These are phyloP conservation scores for Drosophila pallidifrons DNA, from an alignment of 1,140 invertebrate genomes.

Conservation along the genomic window DNA sequence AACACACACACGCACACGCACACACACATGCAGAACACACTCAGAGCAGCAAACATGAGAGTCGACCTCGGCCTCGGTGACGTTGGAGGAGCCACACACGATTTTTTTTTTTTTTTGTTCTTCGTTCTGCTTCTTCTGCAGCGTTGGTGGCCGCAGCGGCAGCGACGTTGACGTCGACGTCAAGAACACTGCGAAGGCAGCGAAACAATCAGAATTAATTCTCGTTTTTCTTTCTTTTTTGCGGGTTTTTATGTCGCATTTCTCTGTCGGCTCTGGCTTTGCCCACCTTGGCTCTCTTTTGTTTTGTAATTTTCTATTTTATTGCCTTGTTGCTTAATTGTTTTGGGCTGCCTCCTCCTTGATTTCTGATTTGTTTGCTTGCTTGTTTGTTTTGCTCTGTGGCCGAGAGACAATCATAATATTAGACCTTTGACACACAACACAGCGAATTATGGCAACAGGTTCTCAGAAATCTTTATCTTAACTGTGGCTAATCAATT, in stretches of 20 bases:
- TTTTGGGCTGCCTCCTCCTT: constrained; percentile 23
- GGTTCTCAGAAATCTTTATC: background rate
- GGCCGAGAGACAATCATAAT: constrained; percentile 54
- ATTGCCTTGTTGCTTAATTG: constrained; percentile 61
- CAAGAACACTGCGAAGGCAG: background rate
- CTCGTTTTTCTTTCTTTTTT: constrained; percentile 5
- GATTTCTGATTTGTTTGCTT: too few relatives aligned
- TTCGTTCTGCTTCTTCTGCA: constrained; percentile 44
- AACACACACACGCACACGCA: constrained; percentile 38
- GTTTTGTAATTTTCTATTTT: constrained; percentile 51
- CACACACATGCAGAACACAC: background rate
- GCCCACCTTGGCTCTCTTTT: constrained; percentile 18
- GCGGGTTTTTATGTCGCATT: constrained; percentile 38
- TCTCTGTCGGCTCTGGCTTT: constrained; percentile 23
- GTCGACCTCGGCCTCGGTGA: constrained; percentile 64
- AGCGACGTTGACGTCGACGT: constrained; percentile 6
- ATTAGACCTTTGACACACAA: constrained; percentile 18
- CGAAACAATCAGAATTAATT: constrained; percentile 34
- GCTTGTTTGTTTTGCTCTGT: too few relatives aligned
- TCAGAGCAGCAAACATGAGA: constrained; percentile 40
- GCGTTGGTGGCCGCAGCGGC: constrained; percentile 67
- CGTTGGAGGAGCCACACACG: constrained; percentile 68
- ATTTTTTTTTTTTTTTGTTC: constrained; percentile 17
- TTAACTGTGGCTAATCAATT: constrained; percentile 5
- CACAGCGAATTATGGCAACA: background rate